These are phyloP conservation scores for Amphiura filiformis DNA, from an alignment of 35 echinoderm and acorn worm genomes.

Conservation along the genomic window DNA sequence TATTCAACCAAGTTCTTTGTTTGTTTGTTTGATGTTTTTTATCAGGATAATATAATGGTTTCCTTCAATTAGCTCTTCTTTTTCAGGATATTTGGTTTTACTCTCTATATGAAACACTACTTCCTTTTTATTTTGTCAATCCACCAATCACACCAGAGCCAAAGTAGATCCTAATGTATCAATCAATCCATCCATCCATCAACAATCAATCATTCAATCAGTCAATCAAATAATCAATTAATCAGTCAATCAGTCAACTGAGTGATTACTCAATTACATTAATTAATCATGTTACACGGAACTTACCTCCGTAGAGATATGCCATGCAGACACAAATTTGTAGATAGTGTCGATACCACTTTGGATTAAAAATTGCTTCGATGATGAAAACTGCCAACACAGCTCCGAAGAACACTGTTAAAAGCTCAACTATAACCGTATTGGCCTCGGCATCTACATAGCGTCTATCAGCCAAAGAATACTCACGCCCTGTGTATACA, in stretches of 20 bases:
- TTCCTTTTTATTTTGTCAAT: no score
- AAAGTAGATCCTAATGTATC: no score
- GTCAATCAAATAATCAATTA: neutral
- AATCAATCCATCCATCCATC: no score
- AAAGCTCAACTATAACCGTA: slow-evolving; percentile 9
- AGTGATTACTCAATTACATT: neutral
- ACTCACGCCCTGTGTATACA: slow-evolving; percentile 34
- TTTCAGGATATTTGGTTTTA: no score
- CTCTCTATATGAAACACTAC: no score
- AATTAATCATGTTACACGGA: no score
- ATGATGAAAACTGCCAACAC: slow-evolving; percentile 11
- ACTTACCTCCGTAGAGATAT: slow-evolving; percentile 42
- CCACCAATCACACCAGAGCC: no score
- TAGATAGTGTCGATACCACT: slow-evolving; percentile 29
- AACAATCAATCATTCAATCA: no score
- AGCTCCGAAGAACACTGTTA: slow-evolving; percentile 22
- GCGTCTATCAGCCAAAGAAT: slow-evolving; percentile 23
- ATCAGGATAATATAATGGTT: no score
- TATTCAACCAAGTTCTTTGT: no score
- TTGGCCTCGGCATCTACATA: slow-evolving; percentile 20
- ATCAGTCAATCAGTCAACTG: neutral
- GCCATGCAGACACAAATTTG: slow-evolving; percentile 31
- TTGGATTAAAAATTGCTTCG: slow-evolving; percentile 10
- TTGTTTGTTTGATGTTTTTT: no score
- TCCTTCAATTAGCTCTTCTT: no score